Percentiles rank a stretch among this genome's conserved stretches.
phyloP scores from a whole-genome alignment of 2,797 vertebrate genomes.

The Diceros bicornis region DNA sequence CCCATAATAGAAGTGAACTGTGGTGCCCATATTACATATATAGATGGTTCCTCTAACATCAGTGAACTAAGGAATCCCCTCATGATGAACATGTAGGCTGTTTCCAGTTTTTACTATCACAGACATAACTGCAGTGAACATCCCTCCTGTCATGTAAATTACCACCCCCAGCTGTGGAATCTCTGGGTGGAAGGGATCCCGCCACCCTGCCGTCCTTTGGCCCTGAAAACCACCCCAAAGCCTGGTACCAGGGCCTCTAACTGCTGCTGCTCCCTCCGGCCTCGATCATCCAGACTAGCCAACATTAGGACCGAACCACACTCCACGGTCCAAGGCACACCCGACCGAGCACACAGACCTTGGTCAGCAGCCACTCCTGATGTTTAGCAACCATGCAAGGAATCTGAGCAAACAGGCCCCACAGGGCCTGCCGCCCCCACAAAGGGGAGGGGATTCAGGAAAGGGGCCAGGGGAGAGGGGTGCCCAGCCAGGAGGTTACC shows the following conservation, averaged over 20 bases:
- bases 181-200: not conserved
- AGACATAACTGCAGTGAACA: not conserved
- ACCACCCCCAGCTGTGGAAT: accelerated
- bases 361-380: not conserved
- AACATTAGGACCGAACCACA: accelerated
- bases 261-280: not conserved
- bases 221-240: not conserved
- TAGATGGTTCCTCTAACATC: not conserved
- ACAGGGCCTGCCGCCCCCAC: not conserved
- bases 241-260: not conserved
- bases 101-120: not conserved
- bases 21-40: not conserved
- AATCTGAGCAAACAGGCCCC: not conserved
- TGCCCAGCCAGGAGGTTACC: constrained; percentile 88
- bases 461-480: not conserved
- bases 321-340: not conserved
- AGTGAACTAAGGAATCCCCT: not conserved
- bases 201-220: not conserved
- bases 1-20: not conserved
- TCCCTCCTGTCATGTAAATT: no score
- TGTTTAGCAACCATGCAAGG: not conserved
- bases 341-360: not conserved
- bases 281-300: not conserved
- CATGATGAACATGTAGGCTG: accelerated
- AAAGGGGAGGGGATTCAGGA: not conserved